Base-by-base conservation (phyloP, 2,113 vertebrate genomes). In the Lucifuga dentata region DNA sequence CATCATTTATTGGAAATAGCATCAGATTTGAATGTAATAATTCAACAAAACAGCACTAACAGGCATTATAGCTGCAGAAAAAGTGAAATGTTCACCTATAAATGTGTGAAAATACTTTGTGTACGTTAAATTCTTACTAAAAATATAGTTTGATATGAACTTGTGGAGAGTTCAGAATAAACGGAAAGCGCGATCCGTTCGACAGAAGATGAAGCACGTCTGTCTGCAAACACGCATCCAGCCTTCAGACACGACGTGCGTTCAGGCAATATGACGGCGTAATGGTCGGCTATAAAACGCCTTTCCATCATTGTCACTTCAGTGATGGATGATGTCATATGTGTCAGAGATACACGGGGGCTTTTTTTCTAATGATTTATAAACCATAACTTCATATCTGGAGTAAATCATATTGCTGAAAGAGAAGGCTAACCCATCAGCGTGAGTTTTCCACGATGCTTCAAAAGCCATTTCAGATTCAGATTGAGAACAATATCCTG, bases 291-390 rank as follows among this genome's bases (percentile, higher is more conserved):
- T n/a, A 76, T 84, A 70, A 88, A 84, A 76, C 6, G 51, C 57
- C 46, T 68, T 53, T 88, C 74, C 46, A 68, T 86, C 80, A 82
- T 44, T 52, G 76, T 67, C 69, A 50, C 16, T 5, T 39, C 26
- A 33, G 62, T 84, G 80, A 90, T 80, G 76, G 70, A 83, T 74
- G 72, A 68, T 68, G 76, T 80, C 67, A 71, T 73, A 73, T 70
- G 63, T 44, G 69, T 80, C 70, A 0, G 33, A 78, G 75, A 80
- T 56, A 84, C 38, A 53, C 49, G 23, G 36, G 8, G 29, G 38
- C 67, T 83, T 88, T 79, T 73, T 61, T 73, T 50, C 55, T 44
- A 43, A 55, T 77, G 65, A 87, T 86, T 84, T 88, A 71, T 78
- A 74, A 80, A 64, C 57, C 66, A 20, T 12, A 41, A 51, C 73